These are phyloP conservation scores for Apodemia duryi DNA, from an alignment of 2,888 invertebrate species.

Conservation along the genomic window DNA sequence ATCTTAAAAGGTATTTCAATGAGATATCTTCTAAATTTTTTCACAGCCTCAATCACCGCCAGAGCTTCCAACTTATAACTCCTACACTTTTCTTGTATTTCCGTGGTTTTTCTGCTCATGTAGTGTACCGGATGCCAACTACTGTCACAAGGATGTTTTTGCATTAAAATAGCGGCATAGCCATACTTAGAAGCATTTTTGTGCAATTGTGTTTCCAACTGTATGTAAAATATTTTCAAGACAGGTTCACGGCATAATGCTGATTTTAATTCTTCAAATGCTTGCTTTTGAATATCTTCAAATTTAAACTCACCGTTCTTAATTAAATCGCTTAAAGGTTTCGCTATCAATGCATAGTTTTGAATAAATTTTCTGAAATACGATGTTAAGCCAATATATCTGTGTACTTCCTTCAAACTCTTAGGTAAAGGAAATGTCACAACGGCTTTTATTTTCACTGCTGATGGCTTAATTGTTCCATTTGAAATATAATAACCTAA, in stretches of 20 bases:
- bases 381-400: constrained; percentile 31
- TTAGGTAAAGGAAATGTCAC: too few relatives aligned
- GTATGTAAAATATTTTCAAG: too few relatives aligned
- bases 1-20: constrained; percentile 29
- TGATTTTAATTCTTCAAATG: constrained; percentile 13
- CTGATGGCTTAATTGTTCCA: too few relatives aligned
- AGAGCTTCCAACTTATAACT: constrained; percentile 33
- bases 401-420: too few relatives aligned
- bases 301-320: constrained; percentile 23
- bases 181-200: constrained; percentile 29
- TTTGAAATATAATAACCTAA: too few relatives aligned
- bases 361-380: constrained; percentile 36
- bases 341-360: constrained; percentile 34
- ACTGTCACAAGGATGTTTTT: constrained; percentile 22
- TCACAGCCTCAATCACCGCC: constrained; percentile 31
- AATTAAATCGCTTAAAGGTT: constrained; percentile 29
- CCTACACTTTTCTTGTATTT: constrained; percentile 25
- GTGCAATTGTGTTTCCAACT: constrained; percentile 15
- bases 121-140: constrained; percentile 29
- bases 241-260: too few relatives aligned
- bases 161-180: constrained; percentile 30
- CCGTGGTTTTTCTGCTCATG: constrained; percentile 31
- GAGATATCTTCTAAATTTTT: constrained; percentile 33
- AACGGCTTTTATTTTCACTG: too few relatives aligned
- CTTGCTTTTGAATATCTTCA: constrained; percentile 19